Percentiles rank a stretch among this genome's conserved stretches.
Evolutionary conservation across 1,140 invertebrate genomes (phyloP).

Genomic region (Probaryconus sp.): DNA sequence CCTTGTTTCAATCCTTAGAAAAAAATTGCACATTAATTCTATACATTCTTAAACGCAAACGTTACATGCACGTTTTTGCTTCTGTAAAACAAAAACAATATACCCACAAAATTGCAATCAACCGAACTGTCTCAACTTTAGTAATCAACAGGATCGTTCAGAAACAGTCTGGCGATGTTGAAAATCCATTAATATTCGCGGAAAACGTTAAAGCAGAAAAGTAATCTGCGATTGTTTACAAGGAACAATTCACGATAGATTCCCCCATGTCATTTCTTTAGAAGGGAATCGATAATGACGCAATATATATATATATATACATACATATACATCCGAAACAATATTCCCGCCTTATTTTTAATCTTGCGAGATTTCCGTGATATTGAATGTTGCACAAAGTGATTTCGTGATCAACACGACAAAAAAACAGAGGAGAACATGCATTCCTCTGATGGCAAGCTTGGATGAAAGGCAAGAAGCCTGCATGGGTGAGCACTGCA

Average conservation of each 20-base stretch:
- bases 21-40: not conserved
- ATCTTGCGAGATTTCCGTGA: conserved; percentile 43
- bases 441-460: conserved; percentile 42
- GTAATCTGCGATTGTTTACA: conserved; percentile 15
- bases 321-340: conserved; percentile 38
- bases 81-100: no score
- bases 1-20: not conserved
- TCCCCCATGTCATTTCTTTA: conserved; percentile 12
- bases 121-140: no score
- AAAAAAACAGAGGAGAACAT: conserved; percentile 28
- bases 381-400: conserved; percentile 48
- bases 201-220: no score
- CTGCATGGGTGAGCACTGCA: conserved; percentile 51
- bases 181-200: no score
- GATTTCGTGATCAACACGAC: conserved; percentile 48
- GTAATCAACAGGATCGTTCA: no score
- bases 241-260: conserved; percentile 24
- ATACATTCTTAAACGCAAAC: no score
- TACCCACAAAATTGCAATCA: no score
- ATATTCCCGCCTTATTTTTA: conserved; percentile 38
- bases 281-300: conserved; percentile 32
- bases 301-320: no score
- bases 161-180: no score
- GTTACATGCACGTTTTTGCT: no score
- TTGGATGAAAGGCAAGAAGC: conserved; percentile 53